Evolutionary conservation across 2,888 invertebrate genomes (phyloP), one percentile per base, ranked within the genome.

Genomic region (Troides oblongomaculatus): DNA sequence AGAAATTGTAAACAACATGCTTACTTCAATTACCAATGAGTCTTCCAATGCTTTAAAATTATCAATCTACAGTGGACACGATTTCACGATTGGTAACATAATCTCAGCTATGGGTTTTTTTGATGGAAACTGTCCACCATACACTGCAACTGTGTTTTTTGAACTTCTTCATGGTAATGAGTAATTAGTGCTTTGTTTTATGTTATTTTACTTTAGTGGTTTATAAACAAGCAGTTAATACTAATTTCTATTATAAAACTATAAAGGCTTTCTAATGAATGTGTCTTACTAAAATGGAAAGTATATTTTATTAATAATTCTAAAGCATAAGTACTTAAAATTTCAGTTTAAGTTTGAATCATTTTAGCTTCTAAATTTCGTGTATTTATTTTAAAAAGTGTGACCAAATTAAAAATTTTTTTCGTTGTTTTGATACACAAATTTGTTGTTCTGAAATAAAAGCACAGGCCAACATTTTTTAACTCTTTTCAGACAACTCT

Each of bases 51-150:
- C 93, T 74, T 90, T 94, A 25, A 95, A 95, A 74, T 74, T 97
- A 58, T 94, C 94, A 79, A 92, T 97, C 64, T 97, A 96, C 79
- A 97, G 97, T 72, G 97, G 93, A 0, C 98, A 98, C 78, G 98
- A 98, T 81, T 94, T 95, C 0, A 97, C 96, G 0, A 88, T 98
- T 18, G 96, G 95, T 0, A 96, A 94, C 78, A 78, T 97, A 53
- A 90, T 98, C 1, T 95, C 95, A 81, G 93, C 95, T 0, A 84
- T 98, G 30, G 94, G 94, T 18, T 75, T 97, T 21, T 97, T 94
- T 76, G 93, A 96, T 68, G 87, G 91, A 14, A 95, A 95, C 72
- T 94, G 94, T 74, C 97, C 97, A 0, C 94, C 94, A 0, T 97
- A 95, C 75, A 89, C 95, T 0, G 93, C 96, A 1, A 93, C 95